Evolutionary conservation across 2,888 invertebrate species (phyloP).

Genomic region (Drosophila vallismaia): DNA sequence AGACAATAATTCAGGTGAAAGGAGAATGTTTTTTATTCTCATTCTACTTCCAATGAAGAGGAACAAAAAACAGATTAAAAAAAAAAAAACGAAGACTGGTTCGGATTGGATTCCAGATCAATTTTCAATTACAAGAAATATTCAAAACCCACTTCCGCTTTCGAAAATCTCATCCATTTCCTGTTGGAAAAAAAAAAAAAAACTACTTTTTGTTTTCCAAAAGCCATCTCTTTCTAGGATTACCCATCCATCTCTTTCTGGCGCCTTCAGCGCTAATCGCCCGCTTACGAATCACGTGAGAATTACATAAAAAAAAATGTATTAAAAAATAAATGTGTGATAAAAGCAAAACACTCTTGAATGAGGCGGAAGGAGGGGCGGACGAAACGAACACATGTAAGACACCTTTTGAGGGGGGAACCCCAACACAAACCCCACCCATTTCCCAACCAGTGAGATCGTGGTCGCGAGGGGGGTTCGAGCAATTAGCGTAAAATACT

Average conservation of each 20-base stretch:
- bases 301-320: slow-evolving; percentile 32
- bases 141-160: too few relatives aligned
- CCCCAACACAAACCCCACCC: background rate
- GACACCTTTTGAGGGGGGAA: slow-evolving; percentile 39
- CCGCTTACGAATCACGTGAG: slow-evolving; percentile 56
- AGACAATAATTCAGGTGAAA: slow-evolving; percentile 32
- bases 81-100: background rate
- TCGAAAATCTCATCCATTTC: too few relatives aligned
- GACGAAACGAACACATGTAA: slow-evolving; percentile 48
- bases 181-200: too few relatives aligned
- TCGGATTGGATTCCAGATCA: slow-evolving; percentile 2
- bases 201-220: too few relatives aligned
- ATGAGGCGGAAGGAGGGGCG: too few relatives aligned
- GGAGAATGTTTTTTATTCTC: slow-evolving; percentile 19
- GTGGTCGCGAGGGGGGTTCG: background rate
- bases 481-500: slow-evolving; percentile 57
- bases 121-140: background rate
- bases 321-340: slow-evolving; percentile 13
- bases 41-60: slow-evolving; percentile 10
- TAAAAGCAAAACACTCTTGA: slow-evolving; percentile 36
- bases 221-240: too few relatives aligned
- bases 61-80: background rate
- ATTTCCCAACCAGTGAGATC: background rate
- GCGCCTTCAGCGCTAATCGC: slow-evolving; percentile 43
- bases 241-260: background rate